A percentile compares a stretch with the other conserved stretches of the same genome.
phyloP scores from a whole-genome alignment of 2,797 vertebrate genomes.

The Acomys russatus region DNA sequence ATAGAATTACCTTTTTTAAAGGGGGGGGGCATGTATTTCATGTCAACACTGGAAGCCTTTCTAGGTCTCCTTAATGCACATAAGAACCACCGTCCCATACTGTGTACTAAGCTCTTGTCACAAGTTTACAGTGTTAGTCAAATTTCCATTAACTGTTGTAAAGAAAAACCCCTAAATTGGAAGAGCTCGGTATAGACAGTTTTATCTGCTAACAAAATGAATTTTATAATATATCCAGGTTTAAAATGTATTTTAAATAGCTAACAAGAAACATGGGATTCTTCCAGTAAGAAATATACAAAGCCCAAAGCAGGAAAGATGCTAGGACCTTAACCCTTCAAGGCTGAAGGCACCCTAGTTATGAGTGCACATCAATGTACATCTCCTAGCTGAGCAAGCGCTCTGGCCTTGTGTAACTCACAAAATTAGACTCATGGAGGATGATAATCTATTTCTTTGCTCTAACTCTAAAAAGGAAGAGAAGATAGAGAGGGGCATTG shows the following conservation, averaged over 20 bases:
- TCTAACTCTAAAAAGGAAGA: background rate
- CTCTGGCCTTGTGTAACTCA: background rate
- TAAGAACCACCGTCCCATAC: background rate
- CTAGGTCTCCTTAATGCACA: background rate
- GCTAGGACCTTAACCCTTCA: background rate
- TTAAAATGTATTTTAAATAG: conserved; percentile 47
- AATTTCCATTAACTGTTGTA: background rate
- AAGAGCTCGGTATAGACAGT: background rate
- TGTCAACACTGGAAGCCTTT: background rate
- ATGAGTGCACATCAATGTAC: background rate
- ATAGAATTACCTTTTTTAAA: background rate
- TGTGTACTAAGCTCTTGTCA: background rate
- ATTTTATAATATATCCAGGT: background rate
- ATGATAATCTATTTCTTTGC: background rate
- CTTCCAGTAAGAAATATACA: background rate
- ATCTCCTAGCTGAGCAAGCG: background rate
- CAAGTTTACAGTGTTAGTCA: background rate
- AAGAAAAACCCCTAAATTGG: background rate
- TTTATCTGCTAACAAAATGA: background rate
- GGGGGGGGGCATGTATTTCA: background rate
- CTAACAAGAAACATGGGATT: background rate
- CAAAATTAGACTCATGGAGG: background rate
- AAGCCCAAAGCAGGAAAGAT: background rate
- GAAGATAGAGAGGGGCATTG: background rate
- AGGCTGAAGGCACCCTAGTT: background rate